Conservation (phyloP, 2,888 invertebrate species). For the Eupithecia subfuscata region DNA sequence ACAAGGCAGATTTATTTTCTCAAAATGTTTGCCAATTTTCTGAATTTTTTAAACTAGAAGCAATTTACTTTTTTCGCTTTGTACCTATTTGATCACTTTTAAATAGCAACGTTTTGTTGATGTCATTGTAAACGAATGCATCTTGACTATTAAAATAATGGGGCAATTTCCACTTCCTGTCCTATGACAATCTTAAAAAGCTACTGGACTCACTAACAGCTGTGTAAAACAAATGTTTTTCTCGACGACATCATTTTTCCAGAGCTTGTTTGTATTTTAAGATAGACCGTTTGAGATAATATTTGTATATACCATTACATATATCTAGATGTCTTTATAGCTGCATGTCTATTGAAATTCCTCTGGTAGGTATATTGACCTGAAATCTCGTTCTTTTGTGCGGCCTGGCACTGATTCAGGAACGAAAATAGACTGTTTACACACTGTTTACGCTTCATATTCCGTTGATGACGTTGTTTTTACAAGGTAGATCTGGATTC, state of each 20-base stretch:
- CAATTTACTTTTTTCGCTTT: not conserved
- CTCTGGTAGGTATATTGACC: constrained; percentile 44
- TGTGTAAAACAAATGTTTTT: constrained; percentile 3
- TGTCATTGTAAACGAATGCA: not conserved
- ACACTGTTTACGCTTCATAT: constrained; percentile 38
- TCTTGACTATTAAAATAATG: constrained; percentile 5
- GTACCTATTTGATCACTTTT: not conserved
- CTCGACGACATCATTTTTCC: not conserved
- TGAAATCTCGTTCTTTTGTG: constrained; percentile 41
- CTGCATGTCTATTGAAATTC: not conserved
- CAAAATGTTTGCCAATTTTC: not conserved
- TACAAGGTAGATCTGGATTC: not conserved
- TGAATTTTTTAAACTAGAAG: not conserved
- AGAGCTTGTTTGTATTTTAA: constrained; percentile 18
- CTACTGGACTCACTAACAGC: not conserved
- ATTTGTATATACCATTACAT: constrained; percentile 20
- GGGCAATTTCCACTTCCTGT: constrained; percentile 3
- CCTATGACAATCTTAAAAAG: constrained; percentile 1
- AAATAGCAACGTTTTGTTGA: not conserved
- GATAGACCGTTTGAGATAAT: constrained; percentile 31
- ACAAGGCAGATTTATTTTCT: not conserved
- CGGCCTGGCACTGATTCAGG: constrained; percentile 46
- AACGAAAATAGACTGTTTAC: constrained; percentile 54
- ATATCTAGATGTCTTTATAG: constrained; percentile 4
- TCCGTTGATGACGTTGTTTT: constrained; percentile 10